phyloP scores from a whole-genome alignment of 2,113 vertebrate genomes.

The Gobiocypris rarus region DNA sequence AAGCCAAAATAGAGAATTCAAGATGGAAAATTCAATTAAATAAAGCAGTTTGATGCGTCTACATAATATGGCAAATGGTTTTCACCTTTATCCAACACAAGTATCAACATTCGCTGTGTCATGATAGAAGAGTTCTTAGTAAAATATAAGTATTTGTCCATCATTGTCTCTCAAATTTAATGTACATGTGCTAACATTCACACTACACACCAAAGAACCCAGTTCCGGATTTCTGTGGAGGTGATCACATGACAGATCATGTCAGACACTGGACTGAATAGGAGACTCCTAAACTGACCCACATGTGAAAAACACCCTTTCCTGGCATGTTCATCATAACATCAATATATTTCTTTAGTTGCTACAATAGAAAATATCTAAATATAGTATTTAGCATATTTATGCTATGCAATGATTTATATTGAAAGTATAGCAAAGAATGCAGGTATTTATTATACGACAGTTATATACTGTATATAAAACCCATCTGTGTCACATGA shows the following conservation, averaged over 20 bases:
- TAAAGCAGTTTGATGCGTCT: too few relatives aligned
- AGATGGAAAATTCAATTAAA: not conserved
- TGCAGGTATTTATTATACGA: not conserved
- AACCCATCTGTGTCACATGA: not conserved
- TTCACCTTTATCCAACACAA: too few relatives aligned
- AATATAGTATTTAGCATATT: not conserved
- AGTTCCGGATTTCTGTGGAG: not conserved
- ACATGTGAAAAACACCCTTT: not conserved
- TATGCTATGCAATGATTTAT: not conserved
- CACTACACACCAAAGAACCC: not conserved
- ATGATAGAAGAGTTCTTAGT: not conserved
- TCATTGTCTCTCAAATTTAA: not conserved
- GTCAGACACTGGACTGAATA: not conserved
- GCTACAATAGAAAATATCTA: not conserved
- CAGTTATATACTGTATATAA: not conserved
- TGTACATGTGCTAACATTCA: not conserved
- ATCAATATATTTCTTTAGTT: not conserved
- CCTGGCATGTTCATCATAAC: not conserved
- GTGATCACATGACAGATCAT: not conserved
- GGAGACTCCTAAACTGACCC: not conserved
- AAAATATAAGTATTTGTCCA: not conserved
- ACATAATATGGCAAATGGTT: too few relatives aligned
- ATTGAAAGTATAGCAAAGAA: not conserved
- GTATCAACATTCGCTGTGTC: constrained; percentile 2
- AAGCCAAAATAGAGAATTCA: constrained; percentile 4